Evolutionary conservation across 2,797 vertebrate species (phyloP).

Genomic region (Sebastes hopkinsi): DNA sequence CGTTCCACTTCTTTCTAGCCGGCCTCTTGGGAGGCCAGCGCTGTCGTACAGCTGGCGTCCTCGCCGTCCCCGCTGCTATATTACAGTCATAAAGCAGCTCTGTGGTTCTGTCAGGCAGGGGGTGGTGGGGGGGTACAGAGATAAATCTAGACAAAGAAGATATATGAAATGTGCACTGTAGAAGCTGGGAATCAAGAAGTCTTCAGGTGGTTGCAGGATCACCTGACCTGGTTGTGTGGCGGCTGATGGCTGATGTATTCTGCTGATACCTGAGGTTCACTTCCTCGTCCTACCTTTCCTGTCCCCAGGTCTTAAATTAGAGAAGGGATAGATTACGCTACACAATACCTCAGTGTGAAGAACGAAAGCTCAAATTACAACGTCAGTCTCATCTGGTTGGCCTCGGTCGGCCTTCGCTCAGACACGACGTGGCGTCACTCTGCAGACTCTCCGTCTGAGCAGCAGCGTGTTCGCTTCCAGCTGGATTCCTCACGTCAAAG

Average conservation of each 20-base stretch:
- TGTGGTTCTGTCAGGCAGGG: background rate
- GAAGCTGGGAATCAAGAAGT: background rate
- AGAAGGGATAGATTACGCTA: slow-evolving; percentile 7
- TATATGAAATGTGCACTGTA: background rate
- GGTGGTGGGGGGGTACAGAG: background rate
- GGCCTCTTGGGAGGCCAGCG: slow-evolving; percentile 14
- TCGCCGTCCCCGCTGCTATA: slow-evolving; percentile 2
- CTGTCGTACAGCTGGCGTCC: slow-evolving; percentile 7
- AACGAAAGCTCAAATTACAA: slow-evolving; percentile 7
- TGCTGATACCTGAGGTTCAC: slow-evolving; percentile 4
- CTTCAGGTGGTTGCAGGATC: background rate
- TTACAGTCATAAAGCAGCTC: slow-evolving; percentile 22
- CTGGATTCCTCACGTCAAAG: background rate
- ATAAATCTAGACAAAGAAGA: background rate
- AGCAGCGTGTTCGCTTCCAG: background rate
- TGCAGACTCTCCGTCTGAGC: background rate
- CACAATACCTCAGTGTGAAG: slow-evolving; percentile 14
- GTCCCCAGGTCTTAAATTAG: slow-evolving; percentile 14
- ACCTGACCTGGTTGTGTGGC: background rate
- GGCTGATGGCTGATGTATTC: background rate
- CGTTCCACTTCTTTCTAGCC: slow-evolving; percentile 6
- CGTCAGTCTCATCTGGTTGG: background rate
- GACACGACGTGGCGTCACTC: background rate
- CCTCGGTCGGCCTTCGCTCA: too few species aligned
- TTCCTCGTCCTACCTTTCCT: slow-evolving; percentile 9